Evolutionary conservation across 2,113 vertebrate species (phyloP), one percentile per base, ranked within the genome.

Genomic region (Noctilio leporinus): DNA sequence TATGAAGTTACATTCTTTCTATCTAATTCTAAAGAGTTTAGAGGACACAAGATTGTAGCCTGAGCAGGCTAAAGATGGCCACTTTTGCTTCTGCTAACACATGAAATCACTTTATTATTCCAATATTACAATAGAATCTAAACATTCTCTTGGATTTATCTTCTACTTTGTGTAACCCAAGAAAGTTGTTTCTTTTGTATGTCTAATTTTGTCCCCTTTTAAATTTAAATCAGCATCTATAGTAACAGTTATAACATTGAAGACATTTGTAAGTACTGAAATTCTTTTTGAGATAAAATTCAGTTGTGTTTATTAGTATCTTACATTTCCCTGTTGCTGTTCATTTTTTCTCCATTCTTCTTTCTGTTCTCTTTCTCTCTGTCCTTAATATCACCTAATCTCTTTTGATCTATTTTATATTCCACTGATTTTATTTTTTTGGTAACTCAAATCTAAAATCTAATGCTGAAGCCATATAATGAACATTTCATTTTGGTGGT

Each of bases 221-320:
- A n/a, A n/a, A 40, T 59, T 81, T 93, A 38, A 76, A 20, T 81
- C 20, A 76, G 38, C 12, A 55, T 33, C 26, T 33, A 35, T 65
- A 57, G 38, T 45, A 88, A 69, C n/a, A 76, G 57, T 3, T 51
- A 47, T 53, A 87, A 55, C 53, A 30, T 20, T 35, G 4, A 89
- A 94, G 26, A 7, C 7, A 73, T 45, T 93, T 82, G 95, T 57
- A 73, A 86, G 77, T 67, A 62, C 2, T 35, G 10, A 47, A 43
- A 89, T 93, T 82, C 15, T 22, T 84, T 43, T 95, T 47, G 7
- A 92, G 70, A 57, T 87, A 78, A 86, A 95, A 67, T 81, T n/a
- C 1, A 77, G n/a, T n/a, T 11, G 28, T 28, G 19, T 2, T 75
- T 72, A 55, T 82, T 77, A 20, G 9, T 77, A 2, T 12, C 14